Evolutionary conservation across 2,113 vertebrate species (phyloP).

Genomic region (Microtus ochrogaster): DNA sequence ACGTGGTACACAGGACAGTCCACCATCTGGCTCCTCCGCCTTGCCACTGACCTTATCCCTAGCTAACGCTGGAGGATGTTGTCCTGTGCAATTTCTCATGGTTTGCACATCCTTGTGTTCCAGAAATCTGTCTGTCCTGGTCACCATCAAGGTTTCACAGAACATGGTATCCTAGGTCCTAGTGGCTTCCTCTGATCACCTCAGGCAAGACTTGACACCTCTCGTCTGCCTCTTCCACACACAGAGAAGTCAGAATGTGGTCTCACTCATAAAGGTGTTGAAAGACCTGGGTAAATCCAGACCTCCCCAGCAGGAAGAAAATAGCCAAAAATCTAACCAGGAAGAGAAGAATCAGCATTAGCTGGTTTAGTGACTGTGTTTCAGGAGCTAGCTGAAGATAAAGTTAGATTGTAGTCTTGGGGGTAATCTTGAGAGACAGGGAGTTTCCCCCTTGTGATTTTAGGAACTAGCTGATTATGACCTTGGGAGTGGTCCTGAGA

Average conservation of each 20-base stretch:
- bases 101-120: conserved; percentile 28
- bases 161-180: neutral
- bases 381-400: no score
- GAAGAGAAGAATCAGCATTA: no score
- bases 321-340: no score
- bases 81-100: neutral
- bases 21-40: neutral
- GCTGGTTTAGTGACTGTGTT: no score
- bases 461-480: no score
- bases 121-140: neutral
- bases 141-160: neutral
- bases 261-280: neutral
- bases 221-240: neutral
- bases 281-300: no score
- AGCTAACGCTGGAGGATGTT: neutral
- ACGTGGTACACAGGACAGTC: neutral
- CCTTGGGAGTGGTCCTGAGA: no score
- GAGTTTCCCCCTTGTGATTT: no score
- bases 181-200: neutral
- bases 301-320: no score
- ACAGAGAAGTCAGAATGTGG: neutral
- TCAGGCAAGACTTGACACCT: neutral
- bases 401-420: no score
- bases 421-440: no score
- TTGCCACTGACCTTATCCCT: neutral